Percentiles rank a stretch among this genome's conserved stretches.
These are phyloP conservation scores for Hipparchia sbordonii DNA, from an alignment of 2,888 invertebrate species.

Conservation along the genomic window DNA sequence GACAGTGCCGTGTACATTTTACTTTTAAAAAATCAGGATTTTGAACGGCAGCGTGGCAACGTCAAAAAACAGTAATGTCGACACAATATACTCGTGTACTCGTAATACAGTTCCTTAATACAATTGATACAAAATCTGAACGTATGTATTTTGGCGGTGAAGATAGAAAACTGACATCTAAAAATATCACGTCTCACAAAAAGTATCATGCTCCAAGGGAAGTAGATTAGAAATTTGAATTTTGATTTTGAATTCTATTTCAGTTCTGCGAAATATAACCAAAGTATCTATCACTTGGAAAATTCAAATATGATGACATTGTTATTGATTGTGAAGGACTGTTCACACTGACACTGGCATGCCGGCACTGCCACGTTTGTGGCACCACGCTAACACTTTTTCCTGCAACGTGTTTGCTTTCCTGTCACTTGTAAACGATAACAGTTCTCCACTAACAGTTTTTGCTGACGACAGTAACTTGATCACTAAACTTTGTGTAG, in stretches of 20 bases:
- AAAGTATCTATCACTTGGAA: background rate
- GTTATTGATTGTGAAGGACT: too few relatives aligned
- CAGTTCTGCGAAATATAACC: constrained; percentile 22
- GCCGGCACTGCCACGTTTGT: too few relatives aligned
- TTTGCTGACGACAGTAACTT: too few relatives aligned
- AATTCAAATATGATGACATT: too few relatives aligned
- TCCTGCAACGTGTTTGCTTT: too few relatives aligned
- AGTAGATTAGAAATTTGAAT: background rate
- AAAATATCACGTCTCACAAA: background rate
- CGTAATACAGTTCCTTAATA: background rate
- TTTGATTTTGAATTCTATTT: constrained; percentile 9
- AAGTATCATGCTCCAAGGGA: constrained; percentile 6
- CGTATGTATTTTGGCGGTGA: background rate
- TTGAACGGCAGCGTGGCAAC: too few relatives aligned
- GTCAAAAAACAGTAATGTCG: background rate
- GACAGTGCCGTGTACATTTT: background rate
- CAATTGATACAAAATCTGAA: background rate
- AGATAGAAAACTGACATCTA: constrained; percentile 10
- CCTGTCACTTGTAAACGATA: too few relatives aligned
- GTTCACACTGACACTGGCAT: too few relatives aligned
- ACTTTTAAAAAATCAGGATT: background rate
- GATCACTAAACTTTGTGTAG: too few relatives aligned
- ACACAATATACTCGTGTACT: background rate
- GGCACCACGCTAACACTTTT: too few relatives aligned
- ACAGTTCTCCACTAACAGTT: too few relatives aligned